Percentiles rank a stretch among this genome's conserved stretches.
phyloP scores from a whole-genome alignment of 2,797 vertebrate genomes.

The Mormyrops attenuatus region DNA sequence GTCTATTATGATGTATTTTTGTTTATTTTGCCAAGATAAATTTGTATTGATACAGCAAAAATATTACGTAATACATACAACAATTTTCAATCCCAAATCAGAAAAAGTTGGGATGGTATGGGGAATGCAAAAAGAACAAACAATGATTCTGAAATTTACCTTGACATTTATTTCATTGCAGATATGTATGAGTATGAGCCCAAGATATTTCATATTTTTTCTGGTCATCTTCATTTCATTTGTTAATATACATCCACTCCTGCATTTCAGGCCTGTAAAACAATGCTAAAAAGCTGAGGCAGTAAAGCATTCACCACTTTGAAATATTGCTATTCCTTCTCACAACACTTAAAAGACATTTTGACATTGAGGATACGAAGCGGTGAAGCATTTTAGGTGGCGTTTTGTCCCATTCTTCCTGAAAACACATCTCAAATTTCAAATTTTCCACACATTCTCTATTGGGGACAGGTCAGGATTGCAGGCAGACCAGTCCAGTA shows the following conservation, averaged over 20 bases:
- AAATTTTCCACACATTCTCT: not conserved
- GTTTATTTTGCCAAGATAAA: no score
- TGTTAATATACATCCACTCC: not conserved
- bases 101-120: no score
- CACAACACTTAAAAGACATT: not conserved
- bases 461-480: not conserved
- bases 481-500: not conserved
- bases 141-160: not conserved
- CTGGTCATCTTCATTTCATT: not conserved
- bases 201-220: not conserved
- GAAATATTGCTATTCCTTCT: not conserved
- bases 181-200: no score
- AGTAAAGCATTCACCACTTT: not conserved
- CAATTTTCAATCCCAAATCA: no score
- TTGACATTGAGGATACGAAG: not conserved
- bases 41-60: no score
- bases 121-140: no score
- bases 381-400: not conserved
- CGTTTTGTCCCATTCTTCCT: not conserved
- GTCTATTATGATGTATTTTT: no score
- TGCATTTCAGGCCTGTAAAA: not conserved
- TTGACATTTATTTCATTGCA: not conserved
- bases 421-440: not conserved
- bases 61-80: no score
- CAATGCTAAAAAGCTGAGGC: not conserved